Evolutionary conservation across 2,888 invertebrate species (phyloP), one percentile per base, ranked within the genome.

Genomic region (Caenorhabditis sp.): DNA sequence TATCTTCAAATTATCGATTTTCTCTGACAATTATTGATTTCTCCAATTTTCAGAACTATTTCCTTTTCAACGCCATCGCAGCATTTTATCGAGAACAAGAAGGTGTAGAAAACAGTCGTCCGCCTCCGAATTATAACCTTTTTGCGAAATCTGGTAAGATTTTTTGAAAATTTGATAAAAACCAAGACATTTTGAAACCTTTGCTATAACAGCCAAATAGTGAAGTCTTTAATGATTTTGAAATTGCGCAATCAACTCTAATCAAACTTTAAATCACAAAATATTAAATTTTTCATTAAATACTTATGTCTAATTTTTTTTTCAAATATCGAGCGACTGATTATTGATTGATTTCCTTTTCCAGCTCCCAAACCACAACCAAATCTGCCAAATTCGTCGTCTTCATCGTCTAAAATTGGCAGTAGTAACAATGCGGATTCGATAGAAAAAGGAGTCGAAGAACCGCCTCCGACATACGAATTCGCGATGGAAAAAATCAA

Each of bases 11-110:
- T n/a, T n/a, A n/a, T 22, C 22, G n/a, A 24, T 24, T 5, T 56
- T 56, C 18, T 40, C 47, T 24, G 22, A 13, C n/a, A n/a, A n/a
- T n/a, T n/a, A n/a, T n/a, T n/a, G n/a, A n/a, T n/a, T n/a, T n/a
- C n/a, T n/a, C n/a, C n/a, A 3, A 24, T 40, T 51, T 82, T 53
- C 70, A 84, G 82, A 84, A 84, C 51, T 84, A 84, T 40, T 84
- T 84, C 65, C 82, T 84, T 11, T 84, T 84, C 78, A 84, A 84
- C 44, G 84, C 84, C 28, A 82, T 84, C 20, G 69, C 80, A 20
- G 74, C 80, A 4, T 69, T 82, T 24, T 80, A 80, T 55, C 74
- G 70, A 0, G 78, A 78, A 50, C 81, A 79, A 40, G 79, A 79
- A 15, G 82, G 77, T 0, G 35, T 82, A 3, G 72, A 69, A 5